Conservation (phyloP, 2,113 vertebrate species). For the Phrynosoma platyrhinos region DNA sequence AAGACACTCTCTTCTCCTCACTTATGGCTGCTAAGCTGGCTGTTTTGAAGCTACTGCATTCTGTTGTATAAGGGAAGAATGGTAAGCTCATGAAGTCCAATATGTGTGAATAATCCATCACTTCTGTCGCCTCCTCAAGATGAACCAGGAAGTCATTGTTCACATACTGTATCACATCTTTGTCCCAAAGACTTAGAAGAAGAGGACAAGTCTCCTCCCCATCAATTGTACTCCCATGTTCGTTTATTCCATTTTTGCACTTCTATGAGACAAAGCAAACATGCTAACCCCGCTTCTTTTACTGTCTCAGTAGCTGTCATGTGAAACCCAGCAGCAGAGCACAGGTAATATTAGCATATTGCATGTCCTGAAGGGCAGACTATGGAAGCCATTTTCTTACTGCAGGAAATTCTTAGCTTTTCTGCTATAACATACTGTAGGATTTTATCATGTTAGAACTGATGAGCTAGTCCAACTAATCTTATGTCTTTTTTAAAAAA, state of each 20-base stretch:
- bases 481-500: too few species aligned
- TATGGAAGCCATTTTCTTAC: constrained; percentile 23
- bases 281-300: neutral
- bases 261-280: neutral
- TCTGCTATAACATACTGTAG: constrained; percentile 33
- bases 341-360: constrained; percentile 21
- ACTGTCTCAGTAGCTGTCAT: neutral
- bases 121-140: neutral
- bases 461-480: too few species aligned
- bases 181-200: neutral
- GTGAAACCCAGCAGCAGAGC: neutral
- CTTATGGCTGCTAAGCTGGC: constrained; percentile 24
- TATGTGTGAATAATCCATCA: too few species aligned
- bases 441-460: constrained; percentile 31
- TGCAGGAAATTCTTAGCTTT: neutral
- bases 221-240: neutral
- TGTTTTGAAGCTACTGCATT: constrained; percentile 40
- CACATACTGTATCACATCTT: neutral
- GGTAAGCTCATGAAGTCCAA: neutral
- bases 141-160: neutral
- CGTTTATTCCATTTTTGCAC: too few species aligned
- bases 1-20: constrained; percentile 40
- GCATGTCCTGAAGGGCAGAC: neutral
- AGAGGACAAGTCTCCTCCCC: neutral
- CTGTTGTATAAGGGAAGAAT: constrained; percentile 44